Evolutionary conservation across 1,140 invertebrate genomes (phyloP), one percentile per base, ranked within the genome.

Genomic region (Solen grandis): DNA sequence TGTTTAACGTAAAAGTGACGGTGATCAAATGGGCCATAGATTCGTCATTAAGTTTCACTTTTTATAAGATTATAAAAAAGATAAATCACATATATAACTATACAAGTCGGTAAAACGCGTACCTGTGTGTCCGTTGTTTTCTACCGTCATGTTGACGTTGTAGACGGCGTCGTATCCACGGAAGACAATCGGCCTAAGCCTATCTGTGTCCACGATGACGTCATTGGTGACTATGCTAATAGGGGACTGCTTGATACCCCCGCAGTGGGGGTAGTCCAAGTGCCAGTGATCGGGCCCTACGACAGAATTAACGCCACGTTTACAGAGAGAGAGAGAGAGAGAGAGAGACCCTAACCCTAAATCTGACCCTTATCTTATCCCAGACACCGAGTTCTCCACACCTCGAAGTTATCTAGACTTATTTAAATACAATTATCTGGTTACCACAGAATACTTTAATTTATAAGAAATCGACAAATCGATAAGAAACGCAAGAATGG

Each of bases 81-180:
- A n/a, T n/a, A n/a, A n/a, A n/a, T n/a, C n/a, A n/a, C n/a, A n/a
- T n/a, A n/a, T n/a, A n/a, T n/a, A n/a, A n/a, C n/a, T n/a, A n/a
- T n/a, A n/a, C n/a, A n/a, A n/a, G n/a, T n/a, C n/a, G n/a, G n/a
- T n/a, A n/a, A n/a, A n/a, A n/a, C n/a, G n/a, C 57, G 41, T 62
- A 87, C 86, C 84, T 41, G 85, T 88, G 46, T 88, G 87, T 27
- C 84, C 88, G 27, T 82, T 84, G 57, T 89, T 88, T 33, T 85
- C 72, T 22, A 89, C 60, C 13, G 66, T 79, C 72, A 87, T 85
- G 13, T 83, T 81, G 10, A 83, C 79, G 27, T 75, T 72, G 25
- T 63, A 57, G 13, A 81, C 68, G 16, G 46, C 68, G 22, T 82
- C 66, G 54, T 86, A 88, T 22, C 82, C 74, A 14, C 31, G 16